Evolutionary conservation across 2,888 invertebrate genomes (phyloP), one percentile per base, ranked within the genome.

Genomic region (Dolichopus griseipennis): DNA sequence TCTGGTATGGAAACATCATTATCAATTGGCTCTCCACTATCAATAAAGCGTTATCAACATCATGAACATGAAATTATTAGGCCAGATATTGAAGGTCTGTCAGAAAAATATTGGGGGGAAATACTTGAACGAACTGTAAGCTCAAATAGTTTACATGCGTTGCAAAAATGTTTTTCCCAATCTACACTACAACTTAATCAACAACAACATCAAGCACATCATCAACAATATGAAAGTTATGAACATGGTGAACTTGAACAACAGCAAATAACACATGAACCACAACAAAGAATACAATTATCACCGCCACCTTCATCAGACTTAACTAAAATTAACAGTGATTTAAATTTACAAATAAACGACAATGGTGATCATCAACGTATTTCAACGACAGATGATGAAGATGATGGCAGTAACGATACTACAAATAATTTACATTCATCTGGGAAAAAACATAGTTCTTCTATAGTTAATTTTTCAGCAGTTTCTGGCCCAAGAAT

Each of bases 81-180:
- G 71, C 85, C 85, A 66, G 88, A 88, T 75, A 85, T 87, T 72
- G 88, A 88, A 75, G 87, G 88, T 0, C 82, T 88, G 0, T 87
- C 88, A 21, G 88, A 89, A 78, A 88, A 88, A 77, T 88, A 88
- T 76, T 89, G 89, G 88, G 88, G 89, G 33, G 91, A 91, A 82
- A 91, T 91, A 75, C 82, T 91, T 72, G 91, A 91, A 78, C 83
- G 91, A 9, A 90, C 91, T 1, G 87, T 91, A 10, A 90, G 90
- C 64, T 89, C 90, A 1, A 88, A 85, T 69, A 91, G 90, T 66
- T 83, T 91, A 64, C 90, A 90, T 75, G 89, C 89, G 41, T 84
- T 88, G 72, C 88, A 88, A 75, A 81, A 80, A 72, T 76, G 74
- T 20, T 78, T 78, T 68, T 77, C 77, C 6, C 77, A 78, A 69